Conservation (phyloP, 2,113 vertebrate species). For the Paradisaea rubra region DNA sequence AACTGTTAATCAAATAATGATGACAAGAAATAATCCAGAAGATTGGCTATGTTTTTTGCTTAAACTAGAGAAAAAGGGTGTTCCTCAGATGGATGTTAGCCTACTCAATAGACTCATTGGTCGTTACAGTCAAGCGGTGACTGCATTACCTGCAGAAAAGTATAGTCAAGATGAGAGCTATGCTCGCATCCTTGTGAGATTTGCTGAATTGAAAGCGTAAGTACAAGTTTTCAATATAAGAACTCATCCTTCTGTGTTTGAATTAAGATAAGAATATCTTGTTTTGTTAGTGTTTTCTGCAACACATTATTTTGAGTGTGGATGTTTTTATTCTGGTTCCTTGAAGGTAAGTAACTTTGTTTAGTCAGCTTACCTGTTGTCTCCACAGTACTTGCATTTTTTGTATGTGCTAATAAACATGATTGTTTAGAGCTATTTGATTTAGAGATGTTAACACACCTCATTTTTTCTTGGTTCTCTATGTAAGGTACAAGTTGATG, state of each 20-base stretch:
- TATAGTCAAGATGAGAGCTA: constrained; percentile 86
- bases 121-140: constrained; percentile 85
- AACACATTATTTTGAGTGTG: neutral
- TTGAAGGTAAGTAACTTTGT: neutral
- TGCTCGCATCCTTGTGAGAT: constrained; percentile 88
- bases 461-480: neutral
- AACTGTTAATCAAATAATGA: constrained; percentile 79
- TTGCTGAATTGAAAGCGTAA: constrained; percentile 93
- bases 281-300: neutral
- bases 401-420: neutral
- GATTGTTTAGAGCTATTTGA: neutral
- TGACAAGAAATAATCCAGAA: constrained; percentile 82
- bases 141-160: constrained; percentile 80
- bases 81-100: constrained; percentile 74
- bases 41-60: constrained; percentile 82
- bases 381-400: neutral
- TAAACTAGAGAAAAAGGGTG: constrained; percentile 82
- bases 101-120: constrained; percentile 84
- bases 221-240: constrained; percentile 11
- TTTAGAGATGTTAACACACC: neutral
- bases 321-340: neutral
- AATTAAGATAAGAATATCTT: neutral
- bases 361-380: neutral
- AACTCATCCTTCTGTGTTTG: neutral
- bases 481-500: neutral